Percentiles rank a stretch among this genome's conserved stretches.
phyloP scores from a whole-genome alignment of 2,113 vertebrate genomes.

The Gnathonemus echidnorhynchus region DNA sequence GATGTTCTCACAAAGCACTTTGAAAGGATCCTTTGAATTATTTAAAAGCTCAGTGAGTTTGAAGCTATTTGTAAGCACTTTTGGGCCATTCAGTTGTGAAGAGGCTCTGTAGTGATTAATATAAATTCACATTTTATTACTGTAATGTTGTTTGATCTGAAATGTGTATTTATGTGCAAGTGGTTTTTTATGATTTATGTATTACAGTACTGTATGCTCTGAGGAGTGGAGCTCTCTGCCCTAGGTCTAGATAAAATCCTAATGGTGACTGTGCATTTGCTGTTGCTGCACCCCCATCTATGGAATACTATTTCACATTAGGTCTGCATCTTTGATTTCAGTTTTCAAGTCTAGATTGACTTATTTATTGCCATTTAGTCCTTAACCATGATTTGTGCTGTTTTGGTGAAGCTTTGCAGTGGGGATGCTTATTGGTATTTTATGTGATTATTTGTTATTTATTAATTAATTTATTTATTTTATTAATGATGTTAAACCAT shows the following conservation, averaged over 20 bases:
- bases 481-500: not conserved
- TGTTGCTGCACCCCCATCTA: not conserved
- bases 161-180: not conserved
- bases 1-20: slow-evolving; percentile 28
- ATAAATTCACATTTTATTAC: not conserved
- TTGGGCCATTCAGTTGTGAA: not conserved
- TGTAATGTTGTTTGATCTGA: not conserved
- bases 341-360: not conserved
- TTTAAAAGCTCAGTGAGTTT: not conserved
- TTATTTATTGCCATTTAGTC: not conserved
- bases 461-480: no score
- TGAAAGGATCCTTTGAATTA: slow-evolving; percentile 33
- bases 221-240: not conserved
- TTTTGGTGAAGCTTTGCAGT: no score
- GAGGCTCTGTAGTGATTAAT: slow-evolving; percentile 27
- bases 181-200: not conserved
- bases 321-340: not conserved
- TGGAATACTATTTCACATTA: not conserved
- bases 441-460: no score
- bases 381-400: not conserved
- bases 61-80: not conserved
- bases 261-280: not conserved
- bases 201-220: not conserved
- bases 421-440: no score
- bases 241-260: not conserved